A percentile compares a stretch with the other conserved stretches of the same genome.
Conservation (phyloP, 2,113 vertebrate species). For the Grammomys surdaster region DNA sequence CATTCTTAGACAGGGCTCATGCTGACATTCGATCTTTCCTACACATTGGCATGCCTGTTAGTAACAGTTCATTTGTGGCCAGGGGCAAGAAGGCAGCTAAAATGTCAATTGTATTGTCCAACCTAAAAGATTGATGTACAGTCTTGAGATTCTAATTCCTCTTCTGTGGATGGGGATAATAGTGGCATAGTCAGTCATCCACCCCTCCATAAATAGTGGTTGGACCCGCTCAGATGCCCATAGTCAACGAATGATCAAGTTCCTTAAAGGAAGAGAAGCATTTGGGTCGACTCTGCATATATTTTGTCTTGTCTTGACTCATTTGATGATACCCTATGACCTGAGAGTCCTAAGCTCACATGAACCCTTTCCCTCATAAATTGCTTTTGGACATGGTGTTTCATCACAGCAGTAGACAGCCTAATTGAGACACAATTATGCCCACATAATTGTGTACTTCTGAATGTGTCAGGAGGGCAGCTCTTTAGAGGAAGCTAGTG, state of each 20-base stretch:
- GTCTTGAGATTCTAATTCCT: not conserved
- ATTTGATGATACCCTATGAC: not conserved
- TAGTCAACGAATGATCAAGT: not conserved
- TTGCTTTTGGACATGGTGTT: not conserved
- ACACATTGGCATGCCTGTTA: not conserved
- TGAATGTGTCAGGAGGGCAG: too few species aligned
- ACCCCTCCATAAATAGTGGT: accelerated
- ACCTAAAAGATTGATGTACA: not conserved
- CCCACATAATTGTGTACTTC: not conserved
- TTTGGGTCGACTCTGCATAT: not conserved
- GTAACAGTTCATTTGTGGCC: not conserved
- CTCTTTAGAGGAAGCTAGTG: not conserved
- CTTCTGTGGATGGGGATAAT: not conserved
- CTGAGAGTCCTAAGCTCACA: not conserved
- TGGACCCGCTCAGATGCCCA: not conserved
- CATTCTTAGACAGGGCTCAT: not conserved
- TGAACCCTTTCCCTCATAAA: not conserved
- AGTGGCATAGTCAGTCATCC: too few species aligned
- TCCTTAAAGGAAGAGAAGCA: not conserved
- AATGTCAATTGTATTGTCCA: too few species aligned
- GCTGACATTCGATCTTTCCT: not conserved
- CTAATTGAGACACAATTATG: not conserved
- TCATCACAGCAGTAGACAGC: not conserved
- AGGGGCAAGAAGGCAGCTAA: not conserved
- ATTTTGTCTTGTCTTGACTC: not conserved